Conservation (phyloP, 2,113 vertebrate genomes). For the Pachycephala philippinensis region DNA sequence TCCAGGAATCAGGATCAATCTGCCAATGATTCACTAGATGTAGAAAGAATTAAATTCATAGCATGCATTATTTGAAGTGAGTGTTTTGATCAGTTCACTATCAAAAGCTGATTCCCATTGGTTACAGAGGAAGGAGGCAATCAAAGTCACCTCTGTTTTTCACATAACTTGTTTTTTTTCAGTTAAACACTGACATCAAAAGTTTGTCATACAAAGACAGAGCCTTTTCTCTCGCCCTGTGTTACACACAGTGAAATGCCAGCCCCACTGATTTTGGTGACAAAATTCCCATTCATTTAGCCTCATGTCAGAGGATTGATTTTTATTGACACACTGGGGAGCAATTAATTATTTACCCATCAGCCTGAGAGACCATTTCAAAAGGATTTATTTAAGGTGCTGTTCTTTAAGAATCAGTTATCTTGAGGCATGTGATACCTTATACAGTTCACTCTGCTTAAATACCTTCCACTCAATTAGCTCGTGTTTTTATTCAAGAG, state of each 20-base stretch:
- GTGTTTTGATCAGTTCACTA: conserved; percentile 21
- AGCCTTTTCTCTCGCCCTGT: neutral
- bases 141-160: neutral
- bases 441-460: conserved; percentile 1
- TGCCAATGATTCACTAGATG: conserved; percentile 19
- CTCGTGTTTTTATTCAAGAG: conserved; percentile 42
- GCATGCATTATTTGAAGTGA: neutral
- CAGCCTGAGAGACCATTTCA: conserved; percentile 3
- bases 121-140: neutral
- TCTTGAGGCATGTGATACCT: conserved; percentile 2
- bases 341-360: conserved; percentile 28
- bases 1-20: conserved; percentile 28
- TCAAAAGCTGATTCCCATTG: conserved; percentile 15
- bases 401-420: conserved; percentile 27
- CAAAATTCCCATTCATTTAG: conserved; percentile 5
- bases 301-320: neutral
- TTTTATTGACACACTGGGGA: conserved; percentile 14
- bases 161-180: neutral
- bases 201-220: neutral
- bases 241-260: neutral
- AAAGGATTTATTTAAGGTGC: conserved; percentile 48
- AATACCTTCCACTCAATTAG: conserved; percentile 41
- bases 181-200: neutral
- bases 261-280: neutral
- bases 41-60: neutral